Evolutionary conservation across 2,113 vertebrate species (phyloP).

Genomic region (Dinomys branickii): DNA sequence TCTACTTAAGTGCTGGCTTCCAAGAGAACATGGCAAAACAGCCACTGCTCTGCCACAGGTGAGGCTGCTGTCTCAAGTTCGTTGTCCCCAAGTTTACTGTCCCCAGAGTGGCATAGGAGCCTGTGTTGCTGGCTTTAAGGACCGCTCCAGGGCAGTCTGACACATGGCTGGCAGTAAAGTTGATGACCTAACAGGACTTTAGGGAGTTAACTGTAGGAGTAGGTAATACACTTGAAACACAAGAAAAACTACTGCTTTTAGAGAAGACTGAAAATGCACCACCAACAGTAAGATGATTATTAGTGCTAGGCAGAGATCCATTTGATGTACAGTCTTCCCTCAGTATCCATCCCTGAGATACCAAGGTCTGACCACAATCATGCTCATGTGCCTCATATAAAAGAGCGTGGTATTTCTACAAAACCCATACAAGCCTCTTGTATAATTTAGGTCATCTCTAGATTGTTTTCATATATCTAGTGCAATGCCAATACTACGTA

Average conservation of each 20-base stretch:
- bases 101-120: background rate
- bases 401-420: background rate
- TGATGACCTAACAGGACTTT: background rate
- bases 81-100: background rate
- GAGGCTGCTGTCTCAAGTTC: background rate
- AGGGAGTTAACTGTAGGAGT: background rate
- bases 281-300: background rate
- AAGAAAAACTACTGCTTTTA: background rate
- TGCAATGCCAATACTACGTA: background rate
- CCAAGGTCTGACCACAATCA: background rate
- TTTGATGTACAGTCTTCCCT: background rate
- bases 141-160: background rate
- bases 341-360: background rate
- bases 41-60: background rate
- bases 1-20: background rate
- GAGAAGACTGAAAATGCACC: background rate
- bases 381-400: too few relatives aligned
- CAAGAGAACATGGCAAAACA: background rate
- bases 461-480: background rate
- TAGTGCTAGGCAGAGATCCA: background rate
- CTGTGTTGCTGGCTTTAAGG: accelerated
- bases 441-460: background rate
- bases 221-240: background rate
- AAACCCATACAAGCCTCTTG: background rate
- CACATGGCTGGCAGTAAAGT: background rate